Percentiles rank a stretch among this genome's conserved stretches.
These are phyloP conservation scores for Marmota flaviventris DNA, from an alignment of 2,113 vertebrate genomes.

Conservation along the genomic window DNA sequence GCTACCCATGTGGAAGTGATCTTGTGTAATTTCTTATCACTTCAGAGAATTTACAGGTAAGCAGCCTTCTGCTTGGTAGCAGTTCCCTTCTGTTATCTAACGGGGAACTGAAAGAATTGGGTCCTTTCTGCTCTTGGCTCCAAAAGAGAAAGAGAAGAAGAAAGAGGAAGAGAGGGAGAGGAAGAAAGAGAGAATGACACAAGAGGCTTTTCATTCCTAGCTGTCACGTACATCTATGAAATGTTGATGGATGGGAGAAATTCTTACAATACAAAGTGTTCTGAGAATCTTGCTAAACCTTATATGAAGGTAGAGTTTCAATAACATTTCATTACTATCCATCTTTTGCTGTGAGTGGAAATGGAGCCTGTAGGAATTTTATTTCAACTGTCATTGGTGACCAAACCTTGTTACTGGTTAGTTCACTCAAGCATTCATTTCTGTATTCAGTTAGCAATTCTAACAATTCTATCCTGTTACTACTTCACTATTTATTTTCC, in stretches of 20 bases:
- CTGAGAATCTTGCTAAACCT: neutral
- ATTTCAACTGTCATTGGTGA: neutral
- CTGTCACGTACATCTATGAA: neutral
- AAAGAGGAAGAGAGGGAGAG: neutral
- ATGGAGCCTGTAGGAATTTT: neutral
- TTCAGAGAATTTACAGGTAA: neutral
- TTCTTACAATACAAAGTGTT: neutral
- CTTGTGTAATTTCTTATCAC: neutral
- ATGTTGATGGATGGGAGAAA: neutral
- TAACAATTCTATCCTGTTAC: neutral
- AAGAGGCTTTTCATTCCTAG: neutral
- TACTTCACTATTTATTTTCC: neutral
- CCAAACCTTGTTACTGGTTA: neutral
- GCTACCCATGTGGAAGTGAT: conserved; percentile 42
- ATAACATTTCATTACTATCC: neutral
- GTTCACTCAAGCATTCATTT: neutral
- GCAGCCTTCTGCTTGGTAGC: neutral
- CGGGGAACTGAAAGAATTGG: neutral
- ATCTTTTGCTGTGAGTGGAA: neutral
- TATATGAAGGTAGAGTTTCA: neutral
- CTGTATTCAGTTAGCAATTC: neutral
- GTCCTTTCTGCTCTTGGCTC: neutral
- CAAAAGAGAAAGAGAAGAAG: neutral
- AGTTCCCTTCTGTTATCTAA: neutral
- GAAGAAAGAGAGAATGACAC: neutral